A percentile compares a stretch with the other conserved stretches of the same genome.
These are phyloP conservation scores for Morpho helenor DNA, from an alignment of 2,888 invertebrate species.

Conservation along the genomic window DNA sequence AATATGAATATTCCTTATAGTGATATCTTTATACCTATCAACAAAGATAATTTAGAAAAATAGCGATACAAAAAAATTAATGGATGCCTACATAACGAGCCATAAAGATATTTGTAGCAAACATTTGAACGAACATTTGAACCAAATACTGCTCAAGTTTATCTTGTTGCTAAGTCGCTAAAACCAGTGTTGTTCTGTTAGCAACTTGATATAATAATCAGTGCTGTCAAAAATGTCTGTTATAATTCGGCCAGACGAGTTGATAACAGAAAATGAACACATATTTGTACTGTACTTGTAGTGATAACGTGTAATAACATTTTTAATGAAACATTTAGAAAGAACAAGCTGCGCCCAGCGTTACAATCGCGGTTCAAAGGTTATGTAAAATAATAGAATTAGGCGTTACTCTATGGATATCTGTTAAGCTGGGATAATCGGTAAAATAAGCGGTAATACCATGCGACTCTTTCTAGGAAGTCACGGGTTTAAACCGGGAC, in stretches of 20 bases:
- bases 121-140: background rate
- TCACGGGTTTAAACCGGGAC: too few relatives aligned
- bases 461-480: too few relatives aligned
- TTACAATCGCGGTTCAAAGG: too few relatives aligned
- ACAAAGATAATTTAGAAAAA: too few relatives aligned
- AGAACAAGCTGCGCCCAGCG: too few relatives aligned
- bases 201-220: background rate
- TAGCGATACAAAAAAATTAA: too few relatives aligned
- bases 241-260: slow-evolving; percentile 5
- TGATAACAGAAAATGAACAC: slow-evolving; percentile 1
- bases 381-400: too few relatives aligned
- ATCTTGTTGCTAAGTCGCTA: slow-evolving; percentile 3
- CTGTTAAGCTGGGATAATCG: too few relatives aligned
- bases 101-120: background rate
- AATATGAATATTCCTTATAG: too few relatives aligned
- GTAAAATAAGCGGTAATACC: too few relatives aligned
- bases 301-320: background rate
- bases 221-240: slow-evolving; percentile 6
- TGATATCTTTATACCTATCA: too few relatives aligned
- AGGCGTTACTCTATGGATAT: too few relatives aligned
- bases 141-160: background rate
- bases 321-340: background rate
- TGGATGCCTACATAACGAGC: background rate
- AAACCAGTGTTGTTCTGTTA: slow-evolving; percentile 5
- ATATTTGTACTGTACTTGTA: background rate